Evolutionary conservation across 2,888 invertebrate genomes (phyloP).

Genomic region (Temnothorax ravouxi): DNA sequence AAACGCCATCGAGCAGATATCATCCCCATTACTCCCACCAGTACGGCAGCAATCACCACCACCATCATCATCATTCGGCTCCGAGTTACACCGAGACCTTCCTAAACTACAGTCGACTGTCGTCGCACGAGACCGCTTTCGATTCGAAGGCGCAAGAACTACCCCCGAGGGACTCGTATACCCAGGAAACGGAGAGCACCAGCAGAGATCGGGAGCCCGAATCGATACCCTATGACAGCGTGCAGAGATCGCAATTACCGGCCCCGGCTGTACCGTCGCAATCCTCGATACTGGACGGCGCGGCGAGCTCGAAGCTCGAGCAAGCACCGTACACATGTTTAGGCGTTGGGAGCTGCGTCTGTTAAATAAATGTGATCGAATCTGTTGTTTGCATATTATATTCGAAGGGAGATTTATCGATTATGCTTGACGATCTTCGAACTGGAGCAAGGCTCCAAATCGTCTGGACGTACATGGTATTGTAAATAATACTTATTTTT

Average conservation of each 20-base stretch:
- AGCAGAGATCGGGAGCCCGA: slow-evolving; percentile 72
- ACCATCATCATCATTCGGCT: slow-evolving; percentile 77
- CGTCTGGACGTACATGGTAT: slow-evolving; percentile 34
- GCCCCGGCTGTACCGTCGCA: slow-evolving; percentile 75
- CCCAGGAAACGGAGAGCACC: slow-evolving; percentile 74
- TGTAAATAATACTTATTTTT: slow-evolving; percentile 41
- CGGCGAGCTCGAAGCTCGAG: slow-evolving; percentile 81
- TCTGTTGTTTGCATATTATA: slow-evolving; percentile 50
- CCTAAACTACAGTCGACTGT: slow-evolving; percentile 82
- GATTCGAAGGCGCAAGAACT: slow-evolving; percentile 79
- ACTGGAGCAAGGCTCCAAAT: not conserved
- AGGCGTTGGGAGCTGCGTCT: slow-evolving; percentile 83
- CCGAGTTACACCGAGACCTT: slow-evolving; percentile 82
- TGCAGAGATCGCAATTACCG: slow-evolving; percentile 77
- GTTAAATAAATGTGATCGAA: slow-evolving; percentile 74
- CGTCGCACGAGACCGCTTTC: slow-evolving; percentile 79
- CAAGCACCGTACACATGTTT: slow-evolving; percentile 82
- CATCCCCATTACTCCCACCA: slow-evolving; percentile 81
- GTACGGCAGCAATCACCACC: slow-evolving; percentile 77
- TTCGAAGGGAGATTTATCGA: not conserved
- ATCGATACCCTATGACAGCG: slow-evolving; percentile 69
- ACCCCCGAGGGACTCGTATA: slow-evolving; percentile 67
- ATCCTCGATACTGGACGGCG: slow-evolving; percentile 75
- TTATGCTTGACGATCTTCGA: slow-evolving; percentile 6
- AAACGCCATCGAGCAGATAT: slow-evolving; percentile 81